Conservation (phyloP, 2,888 invertebrate species). For the Lordiphosa fenestrarum region DNA sequence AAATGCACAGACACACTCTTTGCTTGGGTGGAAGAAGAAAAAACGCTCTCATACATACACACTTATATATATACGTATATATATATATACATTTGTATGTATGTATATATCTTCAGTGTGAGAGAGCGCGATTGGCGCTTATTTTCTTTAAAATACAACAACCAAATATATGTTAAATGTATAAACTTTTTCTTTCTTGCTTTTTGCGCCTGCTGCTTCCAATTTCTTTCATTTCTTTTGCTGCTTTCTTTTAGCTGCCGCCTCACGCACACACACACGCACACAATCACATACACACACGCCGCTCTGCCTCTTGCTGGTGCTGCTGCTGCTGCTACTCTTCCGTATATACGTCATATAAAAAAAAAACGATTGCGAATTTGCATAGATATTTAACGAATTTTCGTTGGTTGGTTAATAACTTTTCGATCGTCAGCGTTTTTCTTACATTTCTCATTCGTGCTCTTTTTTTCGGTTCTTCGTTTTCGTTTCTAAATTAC, state of each 20-base stretch:
- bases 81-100: conserved; percentile 21
- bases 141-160: conserved; percentile 10
- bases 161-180: conserved; percentile 25
- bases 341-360: conserved; percentile 66
- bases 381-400: conserved; percentile 17
- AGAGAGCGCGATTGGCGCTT: conserved; percentile 8
- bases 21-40: conserved; percentile 9
- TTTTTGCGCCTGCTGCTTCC: conserved; percentile 46
- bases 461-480: conserved; percentile 50
- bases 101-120: conserved; percentile 17
- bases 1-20: conserved; percentile 8
- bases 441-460: conserved; percentile 14
- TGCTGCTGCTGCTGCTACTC: conserved; percentile 31
- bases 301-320: conserved; percentile 44
- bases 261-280: conserved; percentile 51
- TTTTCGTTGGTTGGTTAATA: conserved; percentile 3
- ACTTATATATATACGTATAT: conserved; percentile 1
- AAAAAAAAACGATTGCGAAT: conserved; percentile 37
- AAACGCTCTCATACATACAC: conserved; percentile 15
- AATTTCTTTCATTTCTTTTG: conserved; percentile 56
- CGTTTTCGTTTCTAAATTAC: conserved; percentile 48
- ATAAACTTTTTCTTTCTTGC: conserved; percentile 32
- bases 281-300: conserved; percentile 27
- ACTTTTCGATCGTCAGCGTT: conserved; percentile 14
- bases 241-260: conserved; percentile 66